Evolutionary conservation across 2,888 invertebrate species (phyloP), one percentile per base, ranked within the genome.

Genomic region (Anoncus sp.): DNA sequence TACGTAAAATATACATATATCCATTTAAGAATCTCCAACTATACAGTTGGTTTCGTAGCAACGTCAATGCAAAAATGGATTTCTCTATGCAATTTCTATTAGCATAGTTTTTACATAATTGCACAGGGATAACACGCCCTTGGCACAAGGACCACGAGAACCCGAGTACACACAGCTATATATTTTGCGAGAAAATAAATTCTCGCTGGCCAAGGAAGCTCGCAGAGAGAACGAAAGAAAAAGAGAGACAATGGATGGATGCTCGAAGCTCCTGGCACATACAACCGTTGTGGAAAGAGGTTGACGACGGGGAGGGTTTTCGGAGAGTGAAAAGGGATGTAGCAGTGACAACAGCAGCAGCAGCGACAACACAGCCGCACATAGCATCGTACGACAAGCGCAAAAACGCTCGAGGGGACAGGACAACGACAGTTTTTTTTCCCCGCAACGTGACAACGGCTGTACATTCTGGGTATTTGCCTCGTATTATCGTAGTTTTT

Each of bases 61-160:
- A 47, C 70, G 49, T 79, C 62, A 57, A 62, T 38, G 47, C 35
- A 84, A 86, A 89, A 89, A 88, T 88, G 84, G 86, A 89, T 87
- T 88, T 87, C 85, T 86, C 86, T 84, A 81, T 84, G 86, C 86
- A 88, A 89, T 89, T 87, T 88, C 87, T 89, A 89, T 89, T 89
- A 88, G 89, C 88, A 89, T 89, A 90, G 86, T 87, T 89, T 89
- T 89, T 88, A 85, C 89, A 89, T 90, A 89, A 89, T 89, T 88
- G 85, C 85, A 79, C 82, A 12, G 69, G 63, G 60, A 70, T 69
- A 81, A n/a, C n/a, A n/a, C n/a, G 81, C 82, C 83, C 80, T 60
- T 57, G 69, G 69, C 31, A 63, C 67, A 60, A 60, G 22, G 18
- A 51, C 59, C 77, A 75, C 85, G 82, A 83, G 79, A 78, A 79